Evolutionary conservation across 2,888 invertebrate species (phyloP), one percentile per base, ranked within the genome.

Genomic region (Osedax frankpressi): DNA sequence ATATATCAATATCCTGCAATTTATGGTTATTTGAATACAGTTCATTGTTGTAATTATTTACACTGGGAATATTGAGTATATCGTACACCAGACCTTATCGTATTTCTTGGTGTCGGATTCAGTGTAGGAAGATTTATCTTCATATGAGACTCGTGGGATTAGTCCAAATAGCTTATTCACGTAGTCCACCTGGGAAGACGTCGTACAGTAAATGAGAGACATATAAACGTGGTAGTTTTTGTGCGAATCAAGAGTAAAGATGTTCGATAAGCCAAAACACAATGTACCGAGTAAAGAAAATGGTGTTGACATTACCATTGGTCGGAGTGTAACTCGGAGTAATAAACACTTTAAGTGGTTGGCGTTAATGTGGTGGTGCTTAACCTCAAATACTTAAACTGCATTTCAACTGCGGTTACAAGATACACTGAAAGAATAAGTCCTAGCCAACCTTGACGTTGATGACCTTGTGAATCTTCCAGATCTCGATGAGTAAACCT

Each of bases 1-100:
- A n/a, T n/a, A n/a, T n/a, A n/a, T n/a, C n/a, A n/a, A n/a, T n/a
- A n/a, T n/a, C n/a, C n/a, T n/a, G n/a, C n/a, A n/a, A n/a, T n/a
- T n/a, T n/a, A n/a, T n/a, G n/a, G n/a, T n/a, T 99, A 99, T 76
- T 85, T 85, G 87, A 97, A 98, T 27, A 98, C 98, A 82, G 97
- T 86, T 84, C 91, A 89, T 81, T 79, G 68, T 69, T 24, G 24
- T 14, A 25, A 65, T 24, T 11, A 25, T 6, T 65, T 44, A 44
- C 19, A 11, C 6, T 19, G 19, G 11, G 19, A 44, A 44, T 44
- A 44, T 11, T 44, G 44, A 44, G 19, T 44, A 44, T 44, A 11
- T 44, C 44, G n/a, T n/a, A n/a, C n/a, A n/a, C 65, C 83, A 78
- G 78, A 87, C 86, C 81, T 82, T 82, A 80, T 99, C 98, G 86